Evolutionary conservation across 2,888 invertebrate species (phyloP).

Genomic region (Hecatera dysodea): DNA sequence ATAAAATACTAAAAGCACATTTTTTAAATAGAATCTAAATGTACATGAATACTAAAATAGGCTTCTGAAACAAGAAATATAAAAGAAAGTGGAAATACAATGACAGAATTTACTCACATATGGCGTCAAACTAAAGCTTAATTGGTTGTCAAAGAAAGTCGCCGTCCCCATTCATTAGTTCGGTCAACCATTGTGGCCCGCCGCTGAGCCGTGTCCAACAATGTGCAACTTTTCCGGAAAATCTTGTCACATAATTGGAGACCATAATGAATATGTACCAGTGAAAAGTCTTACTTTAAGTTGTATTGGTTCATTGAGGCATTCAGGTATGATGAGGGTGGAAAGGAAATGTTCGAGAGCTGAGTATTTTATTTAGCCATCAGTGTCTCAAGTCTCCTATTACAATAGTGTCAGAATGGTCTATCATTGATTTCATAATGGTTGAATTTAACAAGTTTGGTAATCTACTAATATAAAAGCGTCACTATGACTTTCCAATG

Average conservation of each 20-base stretch:
- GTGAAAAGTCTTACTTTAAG: slow-evolving; percentile 22
- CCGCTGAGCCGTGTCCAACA: slow-evolving; percentile 54
- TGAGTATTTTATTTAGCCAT: not conserved
- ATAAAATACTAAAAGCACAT: no score
- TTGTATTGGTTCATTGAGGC: slow-evolving; percentile 1
- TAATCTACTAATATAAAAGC: no score
- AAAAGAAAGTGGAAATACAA: not conserved
- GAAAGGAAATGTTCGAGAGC: not conserved
- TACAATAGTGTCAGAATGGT: no score
- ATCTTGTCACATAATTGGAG: slow-evolving; percentile 59
- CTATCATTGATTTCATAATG: no score
- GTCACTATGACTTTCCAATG: no score
- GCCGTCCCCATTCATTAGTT: slow-evolving; percentile 64
- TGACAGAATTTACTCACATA: slow-evolving; percentile 1
- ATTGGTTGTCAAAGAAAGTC: slow-evolving; percentile 30
- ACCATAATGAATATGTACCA: slow-evolving; percentile 46
- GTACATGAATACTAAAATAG: not conserved
- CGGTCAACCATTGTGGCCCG: slow-evolving; percentile 60
- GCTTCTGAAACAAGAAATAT: slow-evolving; percentile 19
- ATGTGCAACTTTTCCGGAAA: slow-evolving; percentile 59
- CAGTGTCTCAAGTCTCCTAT: no score
- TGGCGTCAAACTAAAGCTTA: slow-evolving; percentile 26
- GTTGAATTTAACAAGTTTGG: no score
- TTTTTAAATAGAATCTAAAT: not conserved
- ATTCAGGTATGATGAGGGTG: not conserved